These are phyloP conservation scores for Anhinga anhinga DNA, from an alignment of 2,113 vertebrate genomes.

Conservation along the genomic window DNA sequence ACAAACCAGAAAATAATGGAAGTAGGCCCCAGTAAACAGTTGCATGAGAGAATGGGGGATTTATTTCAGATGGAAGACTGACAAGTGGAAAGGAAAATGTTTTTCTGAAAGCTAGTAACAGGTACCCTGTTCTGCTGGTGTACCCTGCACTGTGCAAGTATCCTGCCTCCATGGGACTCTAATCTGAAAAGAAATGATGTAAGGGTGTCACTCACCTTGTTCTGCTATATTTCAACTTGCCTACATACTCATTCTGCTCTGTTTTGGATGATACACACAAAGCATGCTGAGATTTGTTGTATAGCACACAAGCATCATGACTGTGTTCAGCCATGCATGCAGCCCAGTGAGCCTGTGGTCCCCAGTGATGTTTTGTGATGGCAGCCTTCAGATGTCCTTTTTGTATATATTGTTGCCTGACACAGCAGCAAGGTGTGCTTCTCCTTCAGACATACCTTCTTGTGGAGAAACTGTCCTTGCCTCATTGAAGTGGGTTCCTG, in stretches of 20 bases:
- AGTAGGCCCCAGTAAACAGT: too few relatives aligned
- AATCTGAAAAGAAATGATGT: background rate
- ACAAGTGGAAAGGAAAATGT: background rate
- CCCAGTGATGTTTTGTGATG: background rate
- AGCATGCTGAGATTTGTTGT: background rate
- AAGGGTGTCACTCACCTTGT: background rate
- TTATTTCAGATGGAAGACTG: background rate
- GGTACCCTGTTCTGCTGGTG: background rate
- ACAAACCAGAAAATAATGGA: background rate
- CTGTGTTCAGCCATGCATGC: too few relatives aligned
- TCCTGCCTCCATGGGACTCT: background rate
- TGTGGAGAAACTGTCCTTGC: background rate
- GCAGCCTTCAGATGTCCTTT: background rate
- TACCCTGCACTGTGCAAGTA: background rate
- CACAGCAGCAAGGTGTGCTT: background rate
- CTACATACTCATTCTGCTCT: background rate
- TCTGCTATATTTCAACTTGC: background rate
- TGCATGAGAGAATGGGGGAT: too few relatives aligned
- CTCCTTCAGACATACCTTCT: background rate
- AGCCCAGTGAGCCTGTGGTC: background rate
- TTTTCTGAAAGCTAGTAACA: background rate
- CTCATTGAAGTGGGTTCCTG: background rate
- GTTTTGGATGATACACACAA: too few relatives aligned
- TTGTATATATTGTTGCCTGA: background rate
- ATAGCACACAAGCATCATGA: rapidly evolving